Conservation (phyloP, 2,113 vertebrate species). For the Piprites chloris region DNA sequence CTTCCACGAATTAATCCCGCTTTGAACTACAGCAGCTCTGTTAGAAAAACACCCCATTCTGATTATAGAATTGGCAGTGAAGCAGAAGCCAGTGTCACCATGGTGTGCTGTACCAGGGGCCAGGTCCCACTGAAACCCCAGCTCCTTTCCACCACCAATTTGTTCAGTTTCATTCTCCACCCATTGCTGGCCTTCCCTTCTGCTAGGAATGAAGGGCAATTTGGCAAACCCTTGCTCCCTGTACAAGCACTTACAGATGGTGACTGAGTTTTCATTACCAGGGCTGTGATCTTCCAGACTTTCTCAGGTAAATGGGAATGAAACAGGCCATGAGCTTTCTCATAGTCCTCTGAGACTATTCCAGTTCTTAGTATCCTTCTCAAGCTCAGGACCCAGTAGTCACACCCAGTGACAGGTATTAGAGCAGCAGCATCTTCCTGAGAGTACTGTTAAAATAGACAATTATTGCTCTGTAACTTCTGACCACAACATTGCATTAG, state of each 20-base stretch:
- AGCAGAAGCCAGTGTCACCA: neutral
- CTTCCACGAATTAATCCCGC: constrained; percentile 1
- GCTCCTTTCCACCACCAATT: neutral
- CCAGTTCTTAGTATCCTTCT: neutral
- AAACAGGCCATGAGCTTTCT: neutral
- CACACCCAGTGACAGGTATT: neutral
- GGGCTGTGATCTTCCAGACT: neutral
- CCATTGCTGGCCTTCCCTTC: neutral
- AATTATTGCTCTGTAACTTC: neutral
- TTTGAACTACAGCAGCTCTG: neutral
- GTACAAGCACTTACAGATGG: constrained; percentile 11
- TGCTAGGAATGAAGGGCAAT: neutral
- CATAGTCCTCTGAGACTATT: neutral
- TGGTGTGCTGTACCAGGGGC: neutral
- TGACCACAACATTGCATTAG: neutral
- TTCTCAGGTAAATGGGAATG: neutral
- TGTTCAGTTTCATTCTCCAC: neutral
- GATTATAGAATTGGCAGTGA: neutral
- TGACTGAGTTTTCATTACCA: neutral
- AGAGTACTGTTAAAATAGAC: neutral
- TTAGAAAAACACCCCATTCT: neutral
- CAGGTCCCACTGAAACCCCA: neutral
- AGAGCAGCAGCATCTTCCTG: neutral
- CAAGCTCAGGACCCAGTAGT: neutral
- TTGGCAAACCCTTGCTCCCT: neutral